phyloP scores from a whole-genome alignment of 1,140 invertebrate genomes.

The Magallana angulata region DNA sequence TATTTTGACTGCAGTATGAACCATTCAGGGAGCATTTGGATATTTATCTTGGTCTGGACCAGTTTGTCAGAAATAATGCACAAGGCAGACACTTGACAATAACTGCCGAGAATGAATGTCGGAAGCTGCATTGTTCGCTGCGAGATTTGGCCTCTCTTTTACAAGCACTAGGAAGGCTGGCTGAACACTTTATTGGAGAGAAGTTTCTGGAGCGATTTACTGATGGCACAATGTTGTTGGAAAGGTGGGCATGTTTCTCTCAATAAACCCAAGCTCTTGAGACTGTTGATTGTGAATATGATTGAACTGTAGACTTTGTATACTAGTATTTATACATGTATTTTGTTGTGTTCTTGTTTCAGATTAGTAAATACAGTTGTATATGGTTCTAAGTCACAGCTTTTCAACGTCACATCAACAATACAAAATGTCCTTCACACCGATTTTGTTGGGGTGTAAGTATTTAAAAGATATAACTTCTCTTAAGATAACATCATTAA shows the following conservation, averaged over 20 bases:
- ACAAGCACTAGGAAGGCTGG: constrained; percentile 84
- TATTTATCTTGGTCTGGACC: constrained; percentile 81
- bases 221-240: constrained; percentile 73
- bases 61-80: constrained; percentile 75
- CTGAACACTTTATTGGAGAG: constrained; percentile 82
- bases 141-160: constrained; percentile 84
- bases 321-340: neutral
- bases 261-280: no score
- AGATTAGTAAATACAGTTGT: constrained; percentile 78
- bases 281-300: no score
- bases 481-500: no score
- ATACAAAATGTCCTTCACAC: constrained; percentile 78
- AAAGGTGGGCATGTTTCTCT: constrained; percentile 65
- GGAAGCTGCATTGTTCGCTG: constrained; percentile 82
- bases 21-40: constrained; percentile 81
- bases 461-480: constrained; percentile 36
- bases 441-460: constrained; percentile 82
- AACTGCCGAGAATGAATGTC: constrained; percentile 80
- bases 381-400: constrained; percentile 78
- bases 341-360: constrained; percentile 45
- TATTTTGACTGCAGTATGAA: constrained; percentile 70
- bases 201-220: constrained; percentile 76
- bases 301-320: no score
- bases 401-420: constrained; percentile 80
- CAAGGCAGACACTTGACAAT: constrained; percentile 76